These are phyloP conservation scores for Chaenodraco wilsoni DNA, from an alignment of 2,797 vertebrate genomes.

Conservation along the genomic window DNA sequence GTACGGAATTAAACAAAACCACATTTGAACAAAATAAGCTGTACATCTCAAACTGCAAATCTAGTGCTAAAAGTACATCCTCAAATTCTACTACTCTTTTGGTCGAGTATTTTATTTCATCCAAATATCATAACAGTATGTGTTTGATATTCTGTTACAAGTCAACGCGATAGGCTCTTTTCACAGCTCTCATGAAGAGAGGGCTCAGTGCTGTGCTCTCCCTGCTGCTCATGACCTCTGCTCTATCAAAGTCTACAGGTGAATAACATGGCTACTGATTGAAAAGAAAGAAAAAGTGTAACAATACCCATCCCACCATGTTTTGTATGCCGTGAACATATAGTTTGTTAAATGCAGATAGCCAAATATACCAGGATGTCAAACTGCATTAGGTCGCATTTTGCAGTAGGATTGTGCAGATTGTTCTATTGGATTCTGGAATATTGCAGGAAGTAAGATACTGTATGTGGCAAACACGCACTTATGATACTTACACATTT, in stretches of 20 bases:
- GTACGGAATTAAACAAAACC: conserved; percentile 19
- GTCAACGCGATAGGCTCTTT: neutral
- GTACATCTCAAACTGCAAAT: conserved; percentile 16
- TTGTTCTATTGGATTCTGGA: no score
- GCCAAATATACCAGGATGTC: no score
- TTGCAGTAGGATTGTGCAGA: no score
- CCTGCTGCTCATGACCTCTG: neutral
- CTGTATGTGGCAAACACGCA: no score
- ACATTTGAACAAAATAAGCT: conserved; percentile 3
- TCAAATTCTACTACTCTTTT: neutral
- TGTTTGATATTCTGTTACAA: neutral
- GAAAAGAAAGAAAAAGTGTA: neutral
- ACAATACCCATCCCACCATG: no score
- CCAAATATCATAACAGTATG: neutral
- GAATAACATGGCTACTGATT: neutral
- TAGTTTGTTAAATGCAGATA: no score
- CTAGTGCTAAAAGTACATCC: conserved; percentile 2
- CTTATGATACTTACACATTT: no score
- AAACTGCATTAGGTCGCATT: no score
- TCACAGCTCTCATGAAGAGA: neutral
- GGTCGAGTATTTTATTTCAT: neutral
- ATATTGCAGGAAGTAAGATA: no score
- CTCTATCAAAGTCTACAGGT: neutral
- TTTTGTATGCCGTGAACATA: no score
- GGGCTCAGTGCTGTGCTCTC: neutral